Conservation (phyloP, 2,113 vertebrate genomes). For the Vidua macroura region DNA sequence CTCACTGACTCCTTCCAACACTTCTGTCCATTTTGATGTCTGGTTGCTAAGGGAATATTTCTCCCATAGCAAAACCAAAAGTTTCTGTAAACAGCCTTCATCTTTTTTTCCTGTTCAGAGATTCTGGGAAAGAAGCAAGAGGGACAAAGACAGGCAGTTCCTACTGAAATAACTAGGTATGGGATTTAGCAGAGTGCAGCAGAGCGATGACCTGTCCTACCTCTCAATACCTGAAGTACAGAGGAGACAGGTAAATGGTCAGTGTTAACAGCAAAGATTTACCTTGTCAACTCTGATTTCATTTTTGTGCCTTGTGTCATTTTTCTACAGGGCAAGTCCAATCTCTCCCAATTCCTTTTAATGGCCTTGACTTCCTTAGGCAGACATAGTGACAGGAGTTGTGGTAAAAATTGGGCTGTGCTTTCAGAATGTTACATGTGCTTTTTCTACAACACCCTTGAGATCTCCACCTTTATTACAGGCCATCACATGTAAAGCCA, state of each 20-base stretch:
- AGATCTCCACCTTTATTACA: not conserved
- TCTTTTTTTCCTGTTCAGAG: not conserved
- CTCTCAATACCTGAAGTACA: not conserved
- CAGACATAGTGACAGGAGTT: not conserved
- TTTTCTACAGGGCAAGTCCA: not conserved
- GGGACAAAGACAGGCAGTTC: not conserved
- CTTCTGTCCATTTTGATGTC: not conserved
- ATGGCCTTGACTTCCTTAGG: not conserved
- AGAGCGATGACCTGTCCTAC: not conserved
- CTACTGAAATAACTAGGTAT: not conserved
- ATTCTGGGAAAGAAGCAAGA: slow-evolving; percentile 7
- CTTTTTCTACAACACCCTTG: not conserved
- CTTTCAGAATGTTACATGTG: not conserved
- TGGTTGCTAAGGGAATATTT: not conserved
- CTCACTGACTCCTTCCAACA: not conserved
- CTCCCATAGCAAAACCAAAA: not conserved
- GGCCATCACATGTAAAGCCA: not conserved
- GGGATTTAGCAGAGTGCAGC: not conserved
- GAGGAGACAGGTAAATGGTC: not conserved
- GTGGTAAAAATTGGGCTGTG: not conserved
- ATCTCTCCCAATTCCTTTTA: not conserved
- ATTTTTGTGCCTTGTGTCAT: not conserved
- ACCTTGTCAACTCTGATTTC: not conserved
- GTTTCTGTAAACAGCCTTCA: not conserved
- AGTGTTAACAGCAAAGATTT: not conserved